These are phyloP conservation scores for Lepus timidus DNA, from an alignment of 2,113 vertebrate species.

Conservation along the genomic window DNA sequence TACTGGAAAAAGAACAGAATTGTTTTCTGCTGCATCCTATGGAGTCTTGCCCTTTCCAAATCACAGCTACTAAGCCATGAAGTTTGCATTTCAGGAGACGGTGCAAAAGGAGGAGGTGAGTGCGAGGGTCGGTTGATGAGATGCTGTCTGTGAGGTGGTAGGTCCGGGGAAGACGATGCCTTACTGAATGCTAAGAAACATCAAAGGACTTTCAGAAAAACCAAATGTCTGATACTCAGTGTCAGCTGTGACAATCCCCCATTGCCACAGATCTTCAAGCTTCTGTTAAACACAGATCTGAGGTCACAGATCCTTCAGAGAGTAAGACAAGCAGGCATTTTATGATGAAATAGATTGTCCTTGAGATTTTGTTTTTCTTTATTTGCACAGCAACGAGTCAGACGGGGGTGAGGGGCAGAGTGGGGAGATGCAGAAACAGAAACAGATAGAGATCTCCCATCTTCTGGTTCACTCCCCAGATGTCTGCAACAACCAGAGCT, in stretches of 20 bases:
- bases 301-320: background rate
- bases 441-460: too few relatives aligned
- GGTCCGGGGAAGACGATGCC: background rate
- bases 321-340: background rate
- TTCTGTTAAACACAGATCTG: background rate
- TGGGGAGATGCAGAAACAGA: too few relatives aligned
- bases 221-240: background rate
- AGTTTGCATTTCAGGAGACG: background rate
- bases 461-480: too few relatives aligned
- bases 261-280: background rate
- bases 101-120: background rate
- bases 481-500: too few relatives aligned
- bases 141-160: background rate
- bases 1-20: background rate
- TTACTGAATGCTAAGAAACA: background rate
- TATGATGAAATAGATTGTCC: background rate
- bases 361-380: background rate
- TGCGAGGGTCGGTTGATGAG: background rate
- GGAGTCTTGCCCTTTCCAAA: background rate
- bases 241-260: background rate
- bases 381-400: too few relatives aligned
- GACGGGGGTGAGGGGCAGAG: too few relatives aligned
- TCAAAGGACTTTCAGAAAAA: background rate
- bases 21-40: background rate
- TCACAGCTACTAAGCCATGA: background rate